phyloP scores from a whole-genome alignment of 2,113 vertebrate species.

The Semicossyphus pulcher region DNA sequence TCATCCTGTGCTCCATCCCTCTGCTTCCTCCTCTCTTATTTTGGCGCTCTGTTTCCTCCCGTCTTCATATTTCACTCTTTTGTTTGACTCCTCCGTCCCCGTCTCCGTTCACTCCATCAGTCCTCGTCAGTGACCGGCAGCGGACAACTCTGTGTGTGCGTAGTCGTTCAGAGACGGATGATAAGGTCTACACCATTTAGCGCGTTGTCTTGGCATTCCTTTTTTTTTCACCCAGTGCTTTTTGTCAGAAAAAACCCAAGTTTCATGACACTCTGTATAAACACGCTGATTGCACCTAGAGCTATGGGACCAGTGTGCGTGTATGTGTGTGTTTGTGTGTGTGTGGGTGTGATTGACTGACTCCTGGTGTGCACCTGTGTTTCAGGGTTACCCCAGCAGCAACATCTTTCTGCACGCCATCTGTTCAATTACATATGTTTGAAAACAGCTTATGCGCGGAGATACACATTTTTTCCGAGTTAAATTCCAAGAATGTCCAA shows the following conservation, averaged over 20 bases:
- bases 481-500: conserved; percentile 44
- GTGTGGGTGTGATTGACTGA: conserved; percentile 28
- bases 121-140: conserved; percentile 63
- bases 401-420: conserved; percentile 63
- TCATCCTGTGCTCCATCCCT: conserved; percentile 84
- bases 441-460: conserved; percentile 14
- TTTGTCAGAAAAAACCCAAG: conserved; percentile 66
- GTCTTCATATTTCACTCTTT: conserved; percentile 84
- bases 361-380: conserved; percentile 75
- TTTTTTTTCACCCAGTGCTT: conserved; percentile 58
- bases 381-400: conserved; percentile 66
- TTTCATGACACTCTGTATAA: conserved; percentile 74
- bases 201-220: conserved; percentile 58
- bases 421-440: conserved; percentile 59
- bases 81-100: conserved; percentile 84
- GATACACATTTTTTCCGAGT: conserved; percentile 11
- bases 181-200: conserved; percentile 60
- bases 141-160: conserved; percentile 39
- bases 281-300: conserved; percentile 78
- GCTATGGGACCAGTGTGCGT: conserved; percentile 45
- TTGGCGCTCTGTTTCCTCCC: conserved; percentile 82
- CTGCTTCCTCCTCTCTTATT: conserved; percentile 80
- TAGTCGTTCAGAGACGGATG: conserved; percentile 45
- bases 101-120: conserved; percentile 77
- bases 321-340: conserved; percentile 4